Base-by-base conservation (phyloP, 2,888 invertebrate genomes). In the Tetrapedia diversipes region DNA sequence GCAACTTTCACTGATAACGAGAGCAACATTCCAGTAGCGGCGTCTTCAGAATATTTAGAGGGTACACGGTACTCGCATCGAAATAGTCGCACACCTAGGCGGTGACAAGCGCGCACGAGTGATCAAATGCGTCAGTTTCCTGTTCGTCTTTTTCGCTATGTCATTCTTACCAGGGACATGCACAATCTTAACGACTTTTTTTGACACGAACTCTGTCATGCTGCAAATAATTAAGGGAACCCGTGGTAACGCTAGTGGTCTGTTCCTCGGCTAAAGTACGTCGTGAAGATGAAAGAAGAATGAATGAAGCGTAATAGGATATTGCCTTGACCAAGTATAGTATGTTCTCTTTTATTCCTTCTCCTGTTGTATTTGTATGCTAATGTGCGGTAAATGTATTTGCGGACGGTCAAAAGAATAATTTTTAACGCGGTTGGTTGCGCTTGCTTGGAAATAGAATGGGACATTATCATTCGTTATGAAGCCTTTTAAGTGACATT, bases 1-100 rank as follows among this genome's bases (percentile, higher is more conserved):
- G 29, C 68, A 68, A 87, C 87, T 87, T 87, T 87, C 87, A 86
- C 87, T 87, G 86, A 86, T 84, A 87, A 84, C 79, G 82, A 86
- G 84, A 85, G 81, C 81, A 71, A 61, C 69, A 59, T 73, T 59
- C 79, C 76, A 41, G 19, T 56, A 76, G 80, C 37, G 27, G 47
- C 67, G 56, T 68, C 80, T 80, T 78, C 80, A 64, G 77, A 85
- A 85, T 72, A 80, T 82, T 84, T 78, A 81, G 77, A 72, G 45
- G 65, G 49, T 32, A 39, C 61, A n/a, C 41, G 29, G 1, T 24
- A n/a, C 34, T 24, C 16, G 11, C 4, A 19, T 8, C 43, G 53
- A 14, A 19, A 22, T 32, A 51, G 24, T 51, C 27, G 24, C 60
- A 41, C 39, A 34, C 27, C 4, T 10, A 27, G 16, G 0, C 66